Conservation (phyloP, 2,113 vertebrate species). For the Struthio camelus region DNA sequence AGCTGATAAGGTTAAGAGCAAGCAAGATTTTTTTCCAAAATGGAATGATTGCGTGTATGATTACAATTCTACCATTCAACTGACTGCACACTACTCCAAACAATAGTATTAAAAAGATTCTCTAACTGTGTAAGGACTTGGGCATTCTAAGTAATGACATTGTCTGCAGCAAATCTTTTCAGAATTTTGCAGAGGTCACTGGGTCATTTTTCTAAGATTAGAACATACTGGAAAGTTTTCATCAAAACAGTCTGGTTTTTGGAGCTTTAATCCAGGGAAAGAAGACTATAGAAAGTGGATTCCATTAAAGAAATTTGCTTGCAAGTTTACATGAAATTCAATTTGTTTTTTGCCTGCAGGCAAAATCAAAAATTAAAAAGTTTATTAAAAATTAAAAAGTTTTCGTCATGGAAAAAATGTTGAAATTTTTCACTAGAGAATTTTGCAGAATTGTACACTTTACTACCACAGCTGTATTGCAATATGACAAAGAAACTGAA, state of each 20-base stretch:
- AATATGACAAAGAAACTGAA: background rate
- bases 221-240: background rate
- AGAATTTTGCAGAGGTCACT: background rate
- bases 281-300: background rate
- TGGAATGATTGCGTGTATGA: too few relatives aligned
- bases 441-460: background rate
- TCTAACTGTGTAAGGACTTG: background rate
- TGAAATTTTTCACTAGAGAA: background rate
- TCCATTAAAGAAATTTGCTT: background rate
- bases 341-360: background rate
- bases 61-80: background rate
- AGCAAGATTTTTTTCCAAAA: background rate
- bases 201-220: background rate
- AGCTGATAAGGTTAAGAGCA: background rate
- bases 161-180: background rate
- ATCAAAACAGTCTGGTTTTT: background rate
- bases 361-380: background rate
- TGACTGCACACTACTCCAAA: background rate
- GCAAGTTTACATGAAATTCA: background rate
- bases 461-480: background rate
- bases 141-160: background rate
- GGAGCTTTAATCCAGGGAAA: background rate
- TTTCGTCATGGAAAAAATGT: background rate
- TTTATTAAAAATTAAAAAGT: background rate
- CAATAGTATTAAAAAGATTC: background rate